These are phyloP conservation scores for Limnothrissa miodon DNA, from an alignment of 2,113 vertebrate species.

Conservation along the genomic window DNA sequence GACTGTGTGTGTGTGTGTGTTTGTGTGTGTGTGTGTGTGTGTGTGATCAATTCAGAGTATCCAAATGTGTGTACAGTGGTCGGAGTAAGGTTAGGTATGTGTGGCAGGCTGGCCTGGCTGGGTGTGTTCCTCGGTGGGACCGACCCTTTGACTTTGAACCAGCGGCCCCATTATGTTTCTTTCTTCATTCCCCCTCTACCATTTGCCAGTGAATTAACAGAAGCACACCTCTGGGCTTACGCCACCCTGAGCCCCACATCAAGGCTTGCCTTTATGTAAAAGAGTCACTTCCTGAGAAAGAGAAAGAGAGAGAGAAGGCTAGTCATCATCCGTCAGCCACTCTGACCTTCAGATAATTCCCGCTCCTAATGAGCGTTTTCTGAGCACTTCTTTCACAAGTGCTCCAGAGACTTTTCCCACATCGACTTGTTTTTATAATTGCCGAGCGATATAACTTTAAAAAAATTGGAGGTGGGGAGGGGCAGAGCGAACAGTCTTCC, in stretches of 20 bases:
- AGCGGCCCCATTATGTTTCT: slow-evolving; percentile 15
- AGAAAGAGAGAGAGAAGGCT: slow-evolving; percentile 4
- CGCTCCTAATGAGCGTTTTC: slow-evolving; percentile 33
- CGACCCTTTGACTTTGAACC: slow-evolving; percentile 25
- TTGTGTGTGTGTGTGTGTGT: not conserved
- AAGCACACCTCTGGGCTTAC: slow-evolving; percentile 27
- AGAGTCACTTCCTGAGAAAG: not conserved
- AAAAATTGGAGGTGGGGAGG: too few species aligned
- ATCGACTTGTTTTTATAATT: slow-evolving; percentile 24
- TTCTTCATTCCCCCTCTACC: not conserved
- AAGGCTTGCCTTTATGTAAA: slow-evolving; percentile 28
- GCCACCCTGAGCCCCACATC: slow-evolving; percentile 23
- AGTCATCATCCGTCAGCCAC: slow-evolving; percentile 28
- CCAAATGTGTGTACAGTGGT: not conserved
- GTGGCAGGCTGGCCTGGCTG: not conserved
- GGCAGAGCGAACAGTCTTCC: not conserved
- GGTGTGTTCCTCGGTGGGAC: not conserved
- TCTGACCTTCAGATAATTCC: slow-evolving; percentile 37
- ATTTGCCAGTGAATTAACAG: not conserved
- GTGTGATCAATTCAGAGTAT: not conserved
- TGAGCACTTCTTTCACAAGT: not conserved
- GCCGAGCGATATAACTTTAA: slow-evolving; percentile 22
- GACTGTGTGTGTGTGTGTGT: not conserved
- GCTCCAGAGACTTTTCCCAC: slow-evolving; percentile 21
- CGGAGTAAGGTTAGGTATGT: not conserved